phyloP scores from a whole-genome alignment of 2,888 invertebrate species.

The Xestia sexstrigata region DNA sequence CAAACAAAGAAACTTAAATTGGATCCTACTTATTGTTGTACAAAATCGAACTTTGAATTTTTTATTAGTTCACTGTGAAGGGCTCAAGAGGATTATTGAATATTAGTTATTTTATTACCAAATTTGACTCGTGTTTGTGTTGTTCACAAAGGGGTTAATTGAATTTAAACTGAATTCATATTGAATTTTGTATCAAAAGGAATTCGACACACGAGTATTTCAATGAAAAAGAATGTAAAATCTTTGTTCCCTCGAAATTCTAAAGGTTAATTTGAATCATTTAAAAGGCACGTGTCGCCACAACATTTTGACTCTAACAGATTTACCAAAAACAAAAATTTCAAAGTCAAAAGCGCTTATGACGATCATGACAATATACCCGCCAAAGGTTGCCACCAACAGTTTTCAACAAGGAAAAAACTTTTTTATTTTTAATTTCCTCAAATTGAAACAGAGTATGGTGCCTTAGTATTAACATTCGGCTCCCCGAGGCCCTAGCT shows the following conservation, averaged over 20 bases:
- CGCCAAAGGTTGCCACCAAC: background rate
- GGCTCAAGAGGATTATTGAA: slow-evolving; percentile 64
- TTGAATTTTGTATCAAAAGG: slow-evolving; percentile 1
- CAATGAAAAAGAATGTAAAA: background rate
- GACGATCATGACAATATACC: too few relatives aligned
- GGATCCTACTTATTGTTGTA: slow-evolving; percentile 75
- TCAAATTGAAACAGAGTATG: slow-evolving; percentile 52
- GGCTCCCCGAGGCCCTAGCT: slow-evolving; percentile 56
- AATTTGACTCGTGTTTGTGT: slow-evolving; percentile 45
- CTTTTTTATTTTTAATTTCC: background rate
- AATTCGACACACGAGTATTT: background rate
- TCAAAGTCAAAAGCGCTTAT: background rate
- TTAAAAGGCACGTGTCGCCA: background rate
- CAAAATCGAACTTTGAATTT: slow-evolving; percentile 79
- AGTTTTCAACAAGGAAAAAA: background rate
- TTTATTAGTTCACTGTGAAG: slow-evolving; percentile 71
- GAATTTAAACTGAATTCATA: slow-evolving; percentile 31
- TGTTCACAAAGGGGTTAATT: slow-evolving; percentile 44
- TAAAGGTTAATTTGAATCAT: background rate
- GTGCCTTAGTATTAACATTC: slow-evolving; percentile 50
- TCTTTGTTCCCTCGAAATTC: background rate
- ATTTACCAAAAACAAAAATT: background rate
- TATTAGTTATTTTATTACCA: slow-evolving; percentile 54
- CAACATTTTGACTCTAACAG: background rate
- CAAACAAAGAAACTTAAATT: slow-evolving; percentile 80